These are phyloP conservation scores for Chiloscyllium plagiosum DNA, from an alignment of 2,113 vertebrate genomes.

Conservation along the genomic window DNA sequence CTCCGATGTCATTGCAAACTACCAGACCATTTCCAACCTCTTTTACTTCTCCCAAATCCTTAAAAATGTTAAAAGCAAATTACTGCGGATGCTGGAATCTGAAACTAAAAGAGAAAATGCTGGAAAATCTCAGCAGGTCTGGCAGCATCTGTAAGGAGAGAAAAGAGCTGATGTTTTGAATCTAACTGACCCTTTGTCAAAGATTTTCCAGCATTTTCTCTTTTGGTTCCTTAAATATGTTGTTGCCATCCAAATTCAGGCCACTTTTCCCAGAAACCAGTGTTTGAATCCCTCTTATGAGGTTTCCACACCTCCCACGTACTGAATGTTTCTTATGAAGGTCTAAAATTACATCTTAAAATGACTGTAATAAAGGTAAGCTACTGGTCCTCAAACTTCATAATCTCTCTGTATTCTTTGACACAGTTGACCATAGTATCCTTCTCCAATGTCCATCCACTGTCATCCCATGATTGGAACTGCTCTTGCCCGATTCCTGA, in stretches of 20 bases:
- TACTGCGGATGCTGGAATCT: too few species aligned
- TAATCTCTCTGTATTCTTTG: background rate
- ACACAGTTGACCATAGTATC: background rate
- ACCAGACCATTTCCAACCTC: background rate
- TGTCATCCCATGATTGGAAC: background rate
- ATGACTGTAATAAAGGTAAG: background rate
- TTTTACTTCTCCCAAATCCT: background rate
- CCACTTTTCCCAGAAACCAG: background rate
- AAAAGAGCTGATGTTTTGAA: too few species aligned
- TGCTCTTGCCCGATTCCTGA: background rate
- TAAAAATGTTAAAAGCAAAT: background rate
- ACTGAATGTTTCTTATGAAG: background rate
- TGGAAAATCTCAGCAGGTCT: too few species aligned
- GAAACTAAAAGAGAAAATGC: too few species aligned
- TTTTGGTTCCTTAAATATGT: background rate
- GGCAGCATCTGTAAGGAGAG: too few species aligned
- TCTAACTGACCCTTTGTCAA: too few species aligned
- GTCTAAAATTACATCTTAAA: background rate
- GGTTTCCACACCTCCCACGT: too few species aligned
- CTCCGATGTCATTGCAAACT: background rate
- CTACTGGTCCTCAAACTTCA: background rate
- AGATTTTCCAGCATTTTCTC: too few species aligned
- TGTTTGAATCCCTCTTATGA: background rate
- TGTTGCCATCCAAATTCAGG: background rate
- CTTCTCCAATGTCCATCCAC: background rate